Conservation (phyloP, 2,113 vertebrate species). For the rabbit (Oryctolagus cuniculus) region DNA sequence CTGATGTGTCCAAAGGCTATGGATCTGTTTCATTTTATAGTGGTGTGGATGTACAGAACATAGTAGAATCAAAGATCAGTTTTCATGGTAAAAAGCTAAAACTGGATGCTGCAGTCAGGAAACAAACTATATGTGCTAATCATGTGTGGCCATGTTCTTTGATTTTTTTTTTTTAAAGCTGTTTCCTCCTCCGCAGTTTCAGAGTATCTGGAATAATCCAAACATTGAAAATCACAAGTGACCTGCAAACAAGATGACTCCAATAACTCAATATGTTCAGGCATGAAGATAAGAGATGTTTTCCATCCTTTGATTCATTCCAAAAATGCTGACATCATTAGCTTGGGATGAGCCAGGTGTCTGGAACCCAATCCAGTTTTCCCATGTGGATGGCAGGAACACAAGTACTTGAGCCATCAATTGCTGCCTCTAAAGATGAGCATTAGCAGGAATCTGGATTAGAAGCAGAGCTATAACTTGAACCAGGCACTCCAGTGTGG, state of each 20-base stretch:
- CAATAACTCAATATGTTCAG: slow-evolving; percentile 86
- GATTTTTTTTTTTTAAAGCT: slow-evolving; percentile 81
- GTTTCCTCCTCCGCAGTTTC: slow-evolving; percentile 88
- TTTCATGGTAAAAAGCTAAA: slow-evolving; percentile 95
- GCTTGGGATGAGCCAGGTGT: too few relatives aligned
- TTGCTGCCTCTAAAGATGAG: too few relatives aligned
- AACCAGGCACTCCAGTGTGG: too few relatives aligned
- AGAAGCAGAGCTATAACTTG: too few relatives aligned
- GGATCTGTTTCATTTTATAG: slow-evolving; percentile 95
- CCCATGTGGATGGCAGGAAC: too few relatives aligned
- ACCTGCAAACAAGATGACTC: slow-evolving; percentile 86
- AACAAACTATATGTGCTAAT: slow-evolving; percentile 88
- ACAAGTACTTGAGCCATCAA: too few relatives aligned
- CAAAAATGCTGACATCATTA: too few relatives aligned
- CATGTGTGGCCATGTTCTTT: too few relatives aligned
- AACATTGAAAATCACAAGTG: slow-evolving; percentile 84
- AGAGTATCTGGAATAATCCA: slow-evolving; percentile 87
- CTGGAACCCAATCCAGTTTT: too few relatives aligned
- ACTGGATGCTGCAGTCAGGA: slow-evolving; percentile 95
- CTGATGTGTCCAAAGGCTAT: slow-evolving; percentile 89
- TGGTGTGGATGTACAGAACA: slow-evolving; percentile 93
- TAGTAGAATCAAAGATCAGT: slow-evolving; percentile 91
- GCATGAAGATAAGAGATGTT: slow-evolving; percentile 53
- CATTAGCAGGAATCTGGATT: too few relatives aligned
- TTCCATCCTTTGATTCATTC: too few relatives aligned